phyloP scores from a whole-genome alignment of 2,113 vertebrate genomes.

The Triplophysa tibetana region DNA sequence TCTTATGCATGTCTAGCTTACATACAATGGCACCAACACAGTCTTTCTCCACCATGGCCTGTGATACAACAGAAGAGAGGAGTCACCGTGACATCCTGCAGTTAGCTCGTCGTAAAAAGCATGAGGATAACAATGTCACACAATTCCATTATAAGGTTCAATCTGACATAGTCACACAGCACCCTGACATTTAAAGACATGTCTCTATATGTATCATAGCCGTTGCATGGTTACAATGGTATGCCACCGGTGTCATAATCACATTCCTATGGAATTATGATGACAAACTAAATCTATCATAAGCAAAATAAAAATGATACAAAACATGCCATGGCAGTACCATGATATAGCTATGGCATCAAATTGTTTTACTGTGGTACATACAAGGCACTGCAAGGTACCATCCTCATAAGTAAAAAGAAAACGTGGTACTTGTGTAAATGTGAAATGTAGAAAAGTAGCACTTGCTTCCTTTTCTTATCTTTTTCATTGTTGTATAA shows the following conservation, averaged over 20 bases:
- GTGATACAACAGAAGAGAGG: slow-evolving; percentile 55
- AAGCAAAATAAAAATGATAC: no score
- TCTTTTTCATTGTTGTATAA: no score
- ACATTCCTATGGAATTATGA: not conserved
- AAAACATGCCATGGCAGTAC: no score
- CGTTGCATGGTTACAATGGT: not conserved
- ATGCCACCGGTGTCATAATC: no score
- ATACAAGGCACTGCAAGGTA: no score
- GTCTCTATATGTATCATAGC: not conserved
- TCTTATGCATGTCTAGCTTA: slow-evolving; percentile 99
- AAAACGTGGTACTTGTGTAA: no score
- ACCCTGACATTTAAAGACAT: not conserved
- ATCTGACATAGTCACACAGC: not conserved
- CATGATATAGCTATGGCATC: no score
- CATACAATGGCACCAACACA: slow-evolving; percentile 99
- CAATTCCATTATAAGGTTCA: not conserved
- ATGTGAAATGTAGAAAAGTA: no score
- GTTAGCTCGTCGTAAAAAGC: not conserved
- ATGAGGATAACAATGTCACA: not conserved
- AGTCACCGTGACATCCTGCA: slow-evolving; percentile 9
- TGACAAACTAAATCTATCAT: no score
- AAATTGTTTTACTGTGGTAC: no score
- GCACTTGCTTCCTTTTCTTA: no score
- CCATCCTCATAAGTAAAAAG: no score
- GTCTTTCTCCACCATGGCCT: slow-evolving; percentile 99